Conservation (phyloP, 2,113 vertebrate genomes). For the Galeopterus variegatus region DNA sequence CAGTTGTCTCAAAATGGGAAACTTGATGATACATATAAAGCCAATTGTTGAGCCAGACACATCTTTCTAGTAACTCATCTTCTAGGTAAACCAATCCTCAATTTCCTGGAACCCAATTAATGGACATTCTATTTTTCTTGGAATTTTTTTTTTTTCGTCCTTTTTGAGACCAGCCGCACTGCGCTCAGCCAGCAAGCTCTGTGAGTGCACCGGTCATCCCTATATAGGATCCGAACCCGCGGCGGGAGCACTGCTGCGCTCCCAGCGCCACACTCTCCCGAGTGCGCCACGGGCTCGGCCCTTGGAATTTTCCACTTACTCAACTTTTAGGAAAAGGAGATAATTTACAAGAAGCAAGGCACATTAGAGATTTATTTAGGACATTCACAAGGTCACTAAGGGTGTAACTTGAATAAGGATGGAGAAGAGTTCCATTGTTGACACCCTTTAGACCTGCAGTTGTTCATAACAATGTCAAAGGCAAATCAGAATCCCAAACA, state of each 20-base stretch:
- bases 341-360: background rate
- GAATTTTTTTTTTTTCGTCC: too few species aligned
- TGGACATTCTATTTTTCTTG: background rate
- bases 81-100: background rate
- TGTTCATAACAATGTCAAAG: background rate
- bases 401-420: background rate
- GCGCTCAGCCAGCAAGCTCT: too few species aligned
- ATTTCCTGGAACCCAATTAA: background rate
- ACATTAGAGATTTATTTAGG: background rate
- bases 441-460: accelerated
- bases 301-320: background rate
- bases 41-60: background rate
- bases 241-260: too few species aligned
- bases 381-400: background rate
- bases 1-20: background rate
- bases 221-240: too few species aligned
- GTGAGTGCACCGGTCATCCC: too few species aligned
- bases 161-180: too few species aligned
- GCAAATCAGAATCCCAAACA: accelerated
- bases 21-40: background rate
- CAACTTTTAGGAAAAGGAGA: background rate
- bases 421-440: background rate
- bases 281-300: too few species aligned
- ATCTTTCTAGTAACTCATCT: background rate
- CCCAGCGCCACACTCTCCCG: too few species aligned